A percentile compares a stretch with the other conserved stretches of the same genome.
Conservation (phyloP, 1,140 invertebrate species). For the Vanessa atalanta region DNA sequence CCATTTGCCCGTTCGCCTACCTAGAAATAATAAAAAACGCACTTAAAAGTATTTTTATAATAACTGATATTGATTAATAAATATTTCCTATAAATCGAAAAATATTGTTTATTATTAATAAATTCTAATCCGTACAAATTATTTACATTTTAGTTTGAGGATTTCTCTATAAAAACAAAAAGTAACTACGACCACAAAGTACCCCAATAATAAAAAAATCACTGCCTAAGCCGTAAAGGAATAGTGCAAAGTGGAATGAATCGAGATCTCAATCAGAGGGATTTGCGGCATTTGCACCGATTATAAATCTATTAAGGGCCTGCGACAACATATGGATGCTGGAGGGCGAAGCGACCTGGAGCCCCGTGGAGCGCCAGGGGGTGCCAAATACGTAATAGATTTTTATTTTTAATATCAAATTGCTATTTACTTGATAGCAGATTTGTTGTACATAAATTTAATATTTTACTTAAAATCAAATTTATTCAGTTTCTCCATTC, state of each 20-base stretch:
- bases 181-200: conserved; percentile 1
- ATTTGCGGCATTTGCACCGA: conserved; percentile 69
- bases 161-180: too few species aligned
- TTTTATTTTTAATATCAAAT: conserved; percentile 46
- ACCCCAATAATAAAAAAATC: not conserved
- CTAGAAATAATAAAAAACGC: too few species aligned
- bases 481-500: too few species aligned
- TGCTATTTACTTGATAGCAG: conserved; percentile 38
- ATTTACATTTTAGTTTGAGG: too few species aligned
- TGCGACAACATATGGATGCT: conserved; percentile 66
- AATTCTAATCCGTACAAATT: too few species aligned
- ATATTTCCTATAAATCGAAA: too few species aligned
- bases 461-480: not conserved
- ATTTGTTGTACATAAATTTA: not conserved
- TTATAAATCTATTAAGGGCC: conserved; percentile 67
- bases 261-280: conserved; percentile 56
- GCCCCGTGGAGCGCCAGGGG: conserved; percentile 47
- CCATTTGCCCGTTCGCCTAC: too few species aligned
- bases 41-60: too few species aligned
- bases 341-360: conserved; percentile 54
- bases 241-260: conserved; percentile 28
- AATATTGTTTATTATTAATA: too few species aligned
- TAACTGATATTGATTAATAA: too few species aligned
- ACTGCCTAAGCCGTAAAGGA: not conserved
- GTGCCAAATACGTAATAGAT: conserved; percentile 48